These are phyloP conservation scores for Odontocerum albicorne DNA, from an alignment of 2,888 invertebrate genomes.

Conservation along the genomic window DNA sequence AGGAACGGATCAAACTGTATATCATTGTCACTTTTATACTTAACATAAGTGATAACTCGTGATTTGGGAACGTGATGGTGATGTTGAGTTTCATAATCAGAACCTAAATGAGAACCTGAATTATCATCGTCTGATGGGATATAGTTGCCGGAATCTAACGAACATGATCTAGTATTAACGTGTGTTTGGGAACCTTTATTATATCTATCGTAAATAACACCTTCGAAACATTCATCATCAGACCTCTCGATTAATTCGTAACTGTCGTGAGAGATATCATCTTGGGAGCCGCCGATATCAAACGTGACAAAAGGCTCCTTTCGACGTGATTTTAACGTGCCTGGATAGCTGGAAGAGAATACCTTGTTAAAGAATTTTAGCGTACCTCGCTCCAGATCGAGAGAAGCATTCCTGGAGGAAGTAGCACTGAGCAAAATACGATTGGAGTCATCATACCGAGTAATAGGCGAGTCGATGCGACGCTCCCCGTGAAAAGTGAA, in stretches of 20 bases:
- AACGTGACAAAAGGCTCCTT: constrained; percentile 66
- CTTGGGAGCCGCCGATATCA: constrained; percentile 73
- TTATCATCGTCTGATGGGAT: constrained; percentile 73
- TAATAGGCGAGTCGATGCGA: constrained; percentile 69
- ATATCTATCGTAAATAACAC: constrained; percentile 44
- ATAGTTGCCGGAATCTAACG: constrained; percentile 76
- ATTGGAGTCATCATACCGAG: constrained; percentile 70
- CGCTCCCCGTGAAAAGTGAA: constrained; percentile 51
- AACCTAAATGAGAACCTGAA: constrained; percentile 56
- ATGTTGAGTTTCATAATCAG: constrained; percentile 57
- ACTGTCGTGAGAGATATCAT: constrained; percentile 86
- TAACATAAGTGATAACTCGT: constrained; percentile 40
- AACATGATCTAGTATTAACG: constrained; percentile 66
- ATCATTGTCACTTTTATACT: constrained; percentile 68
- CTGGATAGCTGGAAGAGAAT: constrained; percentile 86
- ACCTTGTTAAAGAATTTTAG: constrained; percentile 68
- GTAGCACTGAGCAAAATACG: constrained; percentile 47
- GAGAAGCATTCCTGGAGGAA: constrained; percentile 59
- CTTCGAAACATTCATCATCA: constrained; percentile 61
- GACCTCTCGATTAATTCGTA: constrained; percentile 83
- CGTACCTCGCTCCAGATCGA: constrained; percentile 70
- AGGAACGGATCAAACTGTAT: constrained; percentile 76
- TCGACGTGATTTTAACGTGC: constrained; percentile 71
- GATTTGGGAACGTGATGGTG: constrained; percentile 53
- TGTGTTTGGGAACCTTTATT: constrained; percentile 46